A percentile compares a stretch with the other conserved stretches of the same genome.
These are phyloP conservation scores for Microtus ochrogaster DNA, from an alignment of 2,113 vertebrate species.

Conservation along the genomic window DNA sequence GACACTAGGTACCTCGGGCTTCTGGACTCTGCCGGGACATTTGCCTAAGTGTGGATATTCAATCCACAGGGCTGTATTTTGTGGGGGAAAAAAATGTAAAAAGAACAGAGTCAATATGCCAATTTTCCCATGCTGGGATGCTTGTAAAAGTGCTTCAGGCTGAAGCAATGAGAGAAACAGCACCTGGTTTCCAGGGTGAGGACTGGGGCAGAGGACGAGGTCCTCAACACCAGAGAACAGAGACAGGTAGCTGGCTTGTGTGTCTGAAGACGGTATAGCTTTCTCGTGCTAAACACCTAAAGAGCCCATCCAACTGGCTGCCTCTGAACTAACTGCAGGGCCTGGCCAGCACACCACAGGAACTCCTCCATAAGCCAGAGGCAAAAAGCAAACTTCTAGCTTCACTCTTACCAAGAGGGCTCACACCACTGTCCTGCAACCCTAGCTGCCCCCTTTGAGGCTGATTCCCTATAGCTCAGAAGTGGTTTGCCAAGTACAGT, in stretches of 20 bases:
- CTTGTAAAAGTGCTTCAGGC: slow-evolving; percentile 77
- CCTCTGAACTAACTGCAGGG: not conserved
- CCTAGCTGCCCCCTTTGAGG: not conserved
- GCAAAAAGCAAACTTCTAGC: not conserved
- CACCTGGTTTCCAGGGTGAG: not conserved
- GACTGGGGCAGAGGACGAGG: not conserved
- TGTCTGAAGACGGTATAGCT: not conserved
- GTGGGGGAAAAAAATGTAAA: slow-evolving; percentile 53
- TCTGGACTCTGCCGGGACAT: not conserved
- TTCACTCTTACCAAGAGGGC: not conserved
- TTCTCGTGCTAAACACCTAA: not conserved
- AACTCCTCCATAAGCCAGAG: not conserved
- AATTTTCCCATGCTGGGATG: slow-evolving; percentile 83
- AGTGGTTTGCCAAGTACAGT: not conserved
- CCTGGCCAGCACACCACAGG: not conserved
- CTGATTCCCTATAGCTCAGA: not conserved
- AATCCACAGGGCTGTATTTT: slow-evolving; percentile 62
- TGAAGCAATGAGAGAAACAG: slow-evolving; percentile 65
- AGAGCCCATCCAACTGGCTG: not conserved
- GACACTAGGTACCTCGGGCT: not conserved
- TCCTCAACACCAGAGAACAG: not conserved
- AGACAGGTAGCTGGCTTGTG: not conserved
- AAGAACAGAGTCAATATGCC: slow-evolving; percentile 45
- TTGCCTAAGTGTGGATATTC: not conserved
- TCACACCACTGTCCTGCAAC: not conserved